Evolutionary conservation across 1,140 invertebrate genomes (phyloP).

Genomic region (Euglossa dilemma): DNA sequence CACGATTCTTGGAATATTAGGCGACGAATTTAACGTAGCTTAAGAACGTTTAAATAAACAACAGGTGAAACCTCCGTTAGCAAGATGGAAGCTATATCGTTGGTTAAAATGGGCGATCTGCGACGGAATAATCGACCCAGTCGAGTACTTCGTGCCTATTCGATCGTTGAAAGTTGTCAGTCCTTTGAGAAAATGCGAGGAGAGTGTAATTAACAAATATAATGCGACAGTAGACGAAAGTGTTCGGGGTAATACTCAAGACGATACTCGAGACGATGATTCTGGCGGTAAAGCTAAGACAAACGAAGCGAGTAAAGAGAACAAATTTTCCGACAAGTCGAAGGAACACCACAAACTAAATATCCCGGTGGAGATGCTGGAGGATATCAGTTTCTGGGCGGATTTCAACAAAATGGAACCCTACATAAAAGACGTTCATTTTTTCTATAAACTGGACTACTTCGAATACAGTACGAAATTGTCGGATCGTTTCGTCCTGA

Average conservation of each 20-base stretch:
- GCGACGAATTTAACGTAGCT: not conserved
- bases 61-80: conserved; percentile 64
- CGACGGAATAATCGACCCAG: conserved; percentile 66
- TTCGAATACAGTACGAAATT: conserved; percentile 65
- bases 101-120: conserved; percentile 78
- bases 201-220: not conserved
- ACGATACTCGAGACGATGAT: not conserved
- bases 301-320: not conserved
- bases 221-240: not conserved
- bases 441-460: conserved; percentile 74
- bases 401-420: conserved; percentile 72
- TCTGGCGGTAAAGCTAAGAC: not conserved
- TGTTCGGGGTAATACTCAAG: too few relatives aligned
- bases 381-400: conserved; percentile 70
- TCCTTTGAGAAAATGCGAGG: conserved; percentile 46
- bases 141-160: conserved; percentile 64
- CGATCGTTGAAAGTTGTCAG: conserved; percentile 72
- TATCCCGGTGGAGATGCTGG: not conserved
- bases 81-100: conserved; percentile 74
- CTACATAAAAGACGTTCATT: conserved; percentile 63
- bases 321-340: not conserved
- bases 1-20: too few relatives aligned
- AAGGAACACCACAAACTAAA: not conserved
- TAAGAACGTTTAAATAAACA: not conserved
- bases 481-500: conserved; percentile 52